A percentile compares a stretch with the other conserved stretches of the same genome.
Conservation (phyloP, 1,140 invertebrate genomes). For the Pomacea maculata region DNA sequence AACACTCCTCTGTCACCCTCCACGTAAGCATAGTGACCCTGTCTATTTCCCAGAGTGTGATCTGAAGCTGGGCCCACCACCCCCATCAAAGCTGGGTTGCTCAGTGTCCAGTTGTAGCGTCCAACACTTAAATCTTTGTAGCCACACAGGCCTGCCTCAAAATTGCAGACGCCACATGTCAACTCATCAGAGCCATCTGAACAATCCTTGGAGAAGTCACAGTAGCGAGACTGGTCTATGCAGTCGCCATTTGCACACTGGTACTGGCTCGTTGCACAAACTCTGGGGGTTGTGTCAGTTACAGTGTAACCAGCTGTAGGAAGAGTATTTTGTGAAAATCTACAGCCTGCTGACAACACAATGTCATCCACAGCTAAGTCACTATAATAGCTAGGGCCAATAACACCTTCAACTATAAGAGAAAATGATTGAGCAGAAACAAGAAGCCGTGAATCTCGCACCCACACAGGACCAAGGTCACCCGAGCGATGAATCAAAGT, state of each 20-base stretch:
- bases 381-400: slow-evolving; percentile 39
- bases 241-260: slow-evolving; percentile 48
- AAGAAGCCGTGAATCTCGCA: slow-evolving; percentile 41
- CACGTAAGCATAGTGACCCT: slow-evolving; percentile 55
- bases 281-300: slow-evolving; percentile 39
- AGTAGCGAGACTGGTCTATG: slow-evolving; percentile 40
- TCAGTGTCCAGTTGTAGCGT: slow-evolving; percentile 52
- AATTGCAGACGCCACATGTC: slow-evolving; percentile 58
- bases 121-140: slow-evolving; percentile 60
- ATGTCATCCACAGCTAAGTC: slow-evolving; percentile 60
- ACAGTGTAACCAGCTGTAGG: slow-evolving; percentile 40
- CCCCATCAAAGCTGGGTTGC: slow-evolving; percentile 29
- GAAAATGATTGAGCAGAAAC: slow-evolving; percentile 41
- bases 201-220: slow-evolving; percentile 55
- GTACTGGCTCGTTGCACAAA: slow-evolving; percentile 38
- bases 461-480: slow-evolving; percentile 55
- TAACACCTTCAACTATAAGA: slow-evolving; percentile 49
- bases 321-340: slow-evolving; percentile 32
- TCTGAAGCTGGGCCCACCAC: slow-evolving; percentile 36
- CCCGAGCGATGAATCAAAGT: slow-evolving; percentile 46
- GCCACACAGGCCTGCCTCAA: slow-evolving; percentile 57
- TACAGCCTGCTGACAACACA: slow-evolving; percentile 48
- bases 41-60: slow-evolving; percentile 37
- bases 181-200: slow-evolving; percentile 57
- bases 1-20: slow-evolving; percentile 51